A percentile compares a stretch with the other conserved stretches of the same genome.
These are phyloP conservation scores for Trichopria drosophilae DNA, from an alignment of 2,888 invertebrate genomes.

Conservation along the genomic window DNA sequence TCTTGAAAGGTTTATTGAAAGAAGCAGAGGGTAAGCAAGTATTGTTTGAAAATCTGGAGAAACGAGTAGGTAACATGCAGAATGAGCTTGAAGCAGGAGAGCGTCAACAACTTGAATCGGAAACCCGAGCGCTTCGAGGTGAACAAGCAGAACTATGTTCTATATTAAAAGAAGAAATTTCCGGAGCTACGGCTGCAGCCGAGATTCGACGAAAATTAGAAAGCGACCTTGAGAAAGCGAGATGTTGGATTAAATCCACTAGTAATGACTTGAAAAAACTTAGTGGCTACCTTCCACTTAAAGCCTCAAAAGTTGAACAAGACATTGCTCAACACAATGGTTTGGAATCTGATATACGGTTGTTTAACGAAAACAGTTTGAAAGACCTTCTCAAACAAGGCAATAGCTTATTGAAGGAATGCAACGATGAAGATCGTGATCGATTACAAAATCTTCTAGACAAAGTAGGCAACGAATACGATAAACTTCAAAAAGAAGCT, in stretches of 20 bases:
- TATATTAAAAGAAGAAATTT: conserved; percentile 74
- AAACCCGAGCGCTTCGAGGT: conserved; percentile 70
- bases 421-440: conserved; percentile 71
- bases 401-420: conserved; percentile 77
- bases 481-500: conserved; percentile 72
- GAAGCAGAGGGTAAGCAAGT: conserved; percentile 85
- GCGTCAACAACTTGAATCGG: conserved; percentile 75
- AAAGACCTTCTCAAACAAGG: conserved; percentile 77
- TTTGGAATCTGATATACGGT: conserved; percentile 75
- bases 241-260: conserved; percentile 79
- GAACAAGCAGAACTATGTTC: conserved; percentile 77
- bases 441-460: conserved; percentile 70
- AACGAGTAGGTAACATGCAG: conserved; percentile 80
- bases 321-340: conserved; percentile 76
- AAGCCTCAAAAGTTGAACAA: conserved; percentile 79
- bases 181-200: conserved; percentile 70
- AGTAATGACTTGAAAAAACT: conserved; percentile 75
- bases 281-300: conserved; percentile 77
- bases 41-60: conserved; percentile 79
- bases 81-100: conserved; percentile 84
- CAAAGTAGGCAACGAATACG: conserved; percentile 72
- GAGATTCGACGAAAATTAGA: conserved; percentile 75
- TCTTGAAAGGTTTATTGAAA: conserved; percentile 74
- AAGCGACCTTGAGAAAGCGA: conserved; percentile 75
- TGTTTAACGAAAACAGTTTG: conserved; percentile 75